Base-by-base conservation (phyloP, 2,888 invertebrate genomes). In the Dromius quadrimaculatus region DNA sequence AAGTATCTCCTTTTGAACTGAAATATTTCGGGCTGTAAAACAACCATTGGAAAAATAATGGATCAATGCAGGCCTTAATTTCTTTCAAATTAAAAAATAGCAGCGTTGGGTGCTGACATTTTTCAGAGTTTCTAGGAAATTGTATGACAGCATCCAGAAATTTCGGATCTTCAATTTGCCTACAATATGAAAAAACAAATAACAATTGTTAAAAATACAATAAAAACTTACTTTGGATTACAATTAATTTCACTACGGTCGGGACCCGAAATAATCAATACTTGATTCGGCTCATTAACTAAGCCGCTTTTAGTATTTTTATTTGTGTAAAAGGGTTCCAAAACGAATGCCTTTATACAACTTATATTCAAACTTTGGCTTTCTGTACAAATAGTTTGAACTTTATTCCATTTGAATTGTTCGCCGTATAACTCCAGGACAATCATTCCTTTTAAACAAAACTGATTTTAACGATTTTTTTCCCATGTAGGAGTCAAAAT, bases 11-110 rank as follows among this genome's bases (percentile, higher is more conserved):
- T 20, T 62, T 47, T 5, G 36, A 19, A 28, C 23, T 34, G n/a
- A 41, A 45, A 47, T 28, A 8, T 9, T 13, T 65, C 70, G 81
- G 82, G 47, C 81, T 81, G 79, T 90, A 91, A 0, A 87, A 82
- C n/a, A 91, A 79, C 87, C 89, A 91, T 38, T 85, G 83, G 61
- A 87, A 84, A 8, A 91, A 78, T n/a, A 90, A 80, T 0, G 90
- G 90, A 79, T 91, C 90, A 0, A 90, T 76, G 28, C 85, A 85
- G 34, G 86, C 81, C 73, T 84, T 80, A 71, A 85, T 84, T 76
- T 86, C 84, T 72, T 84, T 82, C 5, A 86, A 73, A 76, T 83
- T 83, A 72, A 86, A 84, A 1, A 84, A 80, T n/a, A 86, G 61
- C 38, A 87, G 78, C 0, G 86, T 81, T 2, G 86, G 83, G 77